Evolutionary conservation across 2,888 invertebrate genomes (phyloP).

Genomic region (Hydraecia micacea): DNA sequence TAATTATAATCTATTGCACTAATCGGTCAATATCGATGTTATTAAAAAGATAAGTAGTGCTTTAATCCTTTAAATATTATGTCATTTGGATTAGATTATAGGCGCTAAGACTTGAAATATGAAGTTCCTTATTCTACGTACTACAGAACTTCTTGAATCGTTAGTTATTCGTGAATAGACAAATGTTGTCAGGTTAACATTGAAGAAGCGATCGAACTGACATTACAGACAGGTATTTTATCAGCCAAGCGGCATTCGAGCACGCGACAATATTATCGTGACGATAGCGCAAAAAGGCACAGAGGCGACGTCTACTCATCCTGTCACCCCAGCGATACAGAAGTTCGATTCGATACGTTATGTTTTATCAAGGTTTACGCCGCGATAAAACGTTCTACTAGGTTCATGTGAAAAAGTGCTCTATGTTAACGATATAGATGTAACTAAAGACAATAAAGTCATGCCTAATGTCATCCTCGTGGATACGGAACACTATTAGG

Average conservation of each 20-base stretch:
- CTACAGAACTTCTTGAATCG: slow-evolving; percentile 1
- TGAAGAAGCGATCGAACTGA: slow-evolving; percentile 61
- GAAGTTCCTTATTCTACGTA: not conserved
- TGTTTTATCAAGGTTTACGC: slow-evolving; percentile 52
- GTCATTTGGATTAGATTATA: slow-evolving; percentile 48
- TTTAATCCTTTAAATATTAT: slow-evolving; percentile 39
- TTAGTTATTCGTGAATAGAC: slow-evolving; percentile 44
- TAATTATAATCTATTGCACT: slow-evolving; percentile 42
- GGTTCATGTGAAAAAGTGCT: slow-evolving; percentile 28
- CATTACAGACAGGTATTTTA: slow-evolving; percentile 76
- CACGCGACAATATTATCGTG: slow-evolving; percentile 81
- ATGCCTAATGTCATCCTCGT: slow-evolving; percentile 8
- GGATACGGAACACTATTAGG: slow-evolving; percentile 19
- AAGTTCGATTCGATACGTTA: slow-evolving; percentile 61
- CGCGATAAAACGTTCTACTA: slow-evolving; percentile 42
- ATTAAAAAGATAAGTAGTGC: slow-evolving; percentile 54
- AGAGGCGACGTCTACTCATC: slow-evolving; percentile 66
- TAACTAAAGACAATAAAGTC: slow-evolving; percentile 43
- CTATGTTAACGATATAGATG: slow-evolving; percentile 29
- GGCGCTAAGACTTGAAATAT: not conserved
- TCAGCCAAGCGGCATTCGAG: slow-evolving; percentile 71
- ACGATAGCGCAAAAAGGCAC: slow-evolving; percentile 78
- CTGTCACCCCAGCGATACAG: slow-evolving; percentile 56
- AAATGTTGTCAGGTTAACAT: slow-evolving; percentile 52
- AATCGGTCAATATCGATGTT: slow-evolving; percentile 53